phyloP scores from a whole-genome alignment of 2,888 invertebrate species.

The Druceiella hillmani region DNA sequence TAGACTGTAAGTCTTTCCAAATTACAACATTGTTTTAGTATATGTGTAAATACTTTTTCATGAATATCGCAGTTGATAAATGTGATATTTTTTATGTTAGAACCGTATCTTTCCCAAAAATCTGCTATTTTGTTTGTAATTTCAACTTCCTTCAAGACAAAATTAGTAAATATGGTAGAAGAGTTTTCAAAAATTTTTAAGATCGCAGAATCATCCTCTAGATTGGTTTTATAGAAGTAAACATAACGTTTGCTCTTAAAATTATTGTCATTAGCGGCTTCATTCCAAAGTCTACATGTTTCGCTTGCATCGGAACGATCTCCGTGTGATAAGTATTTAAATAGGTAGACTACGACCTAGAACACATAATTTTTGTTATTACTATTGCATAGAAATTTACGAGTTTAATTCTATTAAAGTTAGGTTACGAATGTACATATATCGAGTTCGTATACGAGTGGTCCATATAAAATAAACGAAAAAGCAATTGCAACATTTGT shows the following conservation, averaged over 20 bases:
- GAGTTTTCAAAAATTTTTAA: slow-evolving; percentile 41
- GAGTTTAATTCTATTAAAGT: no score
- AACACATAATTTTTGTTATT: no score
- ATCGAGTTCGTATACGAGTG: no score
- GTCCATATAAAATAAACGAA: no score
- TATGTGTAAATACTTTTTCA: slow-evolving; percentile 56
- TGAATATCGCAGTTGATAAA: slow-evolving; percentile 58
- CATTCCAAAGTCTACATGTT: slow-evolving; percentile 61
- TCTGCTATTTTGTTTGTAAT: slow-evolving; percentile 42
- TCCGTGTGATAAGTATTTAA: slow-evolving; percentile 57
- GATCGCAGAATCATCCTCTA: slow-evolving; percentile 38
- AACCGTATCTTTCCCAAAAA: slow-evolving; percentile 56
- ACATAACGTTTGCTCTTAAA: slow-evolving; percentile 50
- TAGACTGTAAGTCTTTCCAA: slow-evolving; percentile 56
- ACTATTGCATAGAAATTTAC: no score
- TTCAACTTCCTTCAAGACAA: slow-evolving; percentile 51
- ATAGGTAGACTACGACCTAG: slow-evolving; percentile 59
- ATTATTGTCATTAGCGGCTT: slow-evolving; percentile 59
- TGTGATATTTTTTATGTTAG: slow-evolving; percentile 48
- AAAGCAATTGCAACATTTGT: no score
- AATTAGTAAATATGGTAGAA: slow-evolving; percentile 41
- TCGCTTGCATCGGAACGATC: slow-evolving; percentile 62
- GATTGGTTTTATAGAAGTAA: slow-evolving; percentile 40
- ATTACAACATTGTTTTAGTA: slow-evolving; percentile 52
- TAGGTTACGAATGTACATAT: no score